phyloP scores from a whole-genome alignment of 2,113 vertebrate species.

The Phylloscopus trochilus region DNA sequence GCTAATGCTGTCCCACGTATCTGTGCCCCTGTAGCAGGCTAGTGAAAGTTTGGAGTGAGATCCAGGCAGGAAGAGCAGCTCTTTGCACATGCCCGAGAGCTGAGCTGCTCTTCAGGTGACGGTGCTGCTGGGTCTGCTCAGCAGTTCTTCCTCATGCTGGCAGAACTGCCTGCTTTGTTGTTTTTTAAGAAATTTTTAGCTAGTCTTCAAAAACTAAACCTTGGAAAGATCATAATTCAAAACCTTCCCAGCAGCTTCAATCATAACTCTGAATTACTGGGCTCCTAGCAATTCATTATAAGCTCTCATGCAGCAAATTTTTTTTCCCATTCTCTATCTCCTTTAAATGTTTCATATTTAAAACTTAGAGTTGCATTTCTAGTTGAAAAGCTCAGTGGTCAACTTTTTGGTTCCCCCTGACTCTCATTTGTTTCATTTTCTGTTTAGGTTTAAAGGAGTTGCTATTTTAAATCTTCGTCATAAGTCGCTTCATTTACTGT shows the following conservation, averaged over 20 bases:
- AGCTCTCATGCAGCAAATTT: not conserved
- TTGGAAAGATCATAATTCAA: not conserved
- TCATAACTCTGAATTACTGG: not conserved
- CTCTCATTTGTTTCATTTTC: not conserved
- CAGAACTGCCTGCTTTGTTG: not conserved
- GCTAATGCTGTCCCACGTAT: not conserved
- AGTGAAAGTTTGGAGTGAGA: conserved; percentile 9
- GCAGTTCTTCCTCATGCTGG: not conserved
- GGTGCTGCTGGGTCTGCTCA: not conserved
- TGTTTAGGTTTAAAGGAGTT: not conserved
- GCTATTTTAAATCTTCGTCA: not conserved
- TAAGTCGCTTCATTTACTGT: not conserved
- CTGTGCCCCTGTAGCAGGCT: not conserved
- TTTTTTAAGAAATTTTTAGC: not conserved
- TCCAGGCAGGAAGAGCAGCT: not conserved
- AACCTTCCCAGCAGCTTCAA: not conserved
- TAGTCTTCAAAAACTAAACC: not conserved
- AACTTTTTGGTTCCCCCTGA: fast-evolving
- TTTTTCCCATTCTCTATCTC: not conserved
- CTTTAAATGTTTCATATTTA: not conserved
- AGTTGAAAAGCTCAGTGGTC: not conserved
- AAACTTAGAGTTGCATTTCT: not conserved
- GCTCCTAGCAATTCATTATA: not conserved
- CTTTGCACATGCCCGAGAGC: fast-evolving
- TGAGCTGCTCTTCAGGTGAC: not conserved